Evolutionary conservation across 2,113 vertebrate species (phyloP).

Genomic region (Turdus rufiventris): DNA sequence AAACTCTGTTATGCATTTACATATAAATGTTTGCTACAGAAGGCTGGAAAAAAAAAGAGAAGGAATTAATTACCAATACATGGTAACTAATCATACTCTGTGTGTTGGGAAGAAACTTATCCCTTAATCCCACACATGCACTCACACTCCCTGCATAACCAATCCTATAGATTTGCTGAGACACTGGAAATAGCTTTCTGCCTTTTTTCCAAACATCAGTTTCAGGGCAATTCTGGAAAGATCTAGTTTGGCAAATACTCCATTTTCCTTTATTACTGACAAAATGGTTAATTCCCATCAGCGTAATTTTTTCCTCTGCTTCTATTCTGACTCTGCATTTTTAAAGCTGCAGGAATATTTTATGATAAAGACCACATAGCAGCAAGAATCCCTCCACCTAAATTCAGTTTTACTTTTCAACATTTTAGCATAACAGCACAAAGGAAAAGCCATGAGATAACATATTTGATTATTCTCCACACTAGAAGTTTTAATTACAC

Average conservation of each 20-base stretch:
- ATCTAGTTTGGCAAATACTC: background rate
- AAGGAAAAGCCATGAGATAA: background rate
- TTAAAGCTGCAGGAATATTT: background rate
- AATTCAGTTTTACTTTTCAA: background rate
- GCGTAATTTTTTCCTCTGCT: background rate
- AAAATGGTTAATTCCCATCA: background rate
- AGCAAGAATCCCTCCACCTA: background rate
- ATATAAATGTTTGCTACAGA: background rate
- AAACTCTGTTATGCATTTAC: background rate
- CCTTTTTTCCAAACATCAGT: background rate
- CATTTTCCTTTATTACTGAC: background rate
- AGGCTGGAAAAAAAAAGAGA: background rate
- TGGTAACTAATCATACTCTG: background rate
- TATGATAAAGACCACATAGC: background rate
- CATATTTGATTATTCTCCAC: background rate
- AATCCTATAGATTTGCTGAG: background rate
- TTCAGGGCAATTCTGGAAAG: background rate
- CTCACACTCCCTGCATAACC: background rate
- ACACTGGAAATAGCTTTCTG: background rate
- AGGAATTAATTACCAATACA: background rate
- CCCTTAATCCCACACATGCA: rapidly evolving
- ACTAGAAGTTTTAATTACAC: background rate
- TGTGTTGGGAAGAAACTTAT: background rate
- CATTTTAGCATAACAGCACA: background rate
- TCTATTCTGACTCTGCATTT: background rate